Percentiles rank a stretch among this genome's conserved stretches.
Evolutionary conservation across 1,140 invertebrate genomes (phyloP).

Genomic region (Neodiprion lecontei): DNA sequence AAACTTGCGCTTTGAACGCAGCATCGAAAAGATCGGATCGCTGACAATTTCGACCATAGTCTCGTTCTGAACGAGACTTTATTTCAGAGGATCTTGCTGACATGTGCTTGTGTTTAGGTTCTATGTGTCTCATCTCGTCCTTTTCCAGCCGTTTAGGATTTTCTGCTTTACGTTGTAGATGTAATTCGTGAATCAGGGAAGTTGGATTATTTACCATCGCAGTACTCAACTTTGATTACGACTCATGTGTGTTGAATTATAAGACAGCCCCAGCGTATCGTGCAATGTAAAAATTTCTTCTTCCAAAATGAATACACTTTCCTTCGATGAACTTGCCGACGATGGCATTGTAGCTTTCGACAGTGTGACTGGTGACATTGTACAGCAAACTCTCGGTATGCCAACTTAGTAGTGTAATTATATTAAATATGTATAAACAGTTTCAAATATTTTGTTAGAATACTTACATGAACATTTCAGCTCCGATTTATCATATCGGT

Average conservation of each 20-base stretch:
- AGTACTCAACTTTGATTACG: background rate
- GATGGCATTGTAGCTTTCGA: constrained; percentile 9
- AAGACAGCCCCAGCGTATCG: constrained; percentile 36
- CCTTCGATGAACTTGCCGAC: constrained; percentile 45
- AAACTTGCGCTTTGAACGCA: background rate
- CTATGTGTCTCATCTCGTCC: background rate
- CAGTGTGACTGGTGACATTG: constrained; percentile 50
- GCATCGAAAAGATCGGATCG: constrained; percentile 18
- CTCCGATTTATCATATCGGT: too few relatives aligned
- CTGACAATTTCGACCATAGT: constrained; percentile 8
- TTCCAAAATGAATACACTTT: constrained; percentile 45
- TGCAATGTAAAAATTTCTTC: constrained; percentile 36
- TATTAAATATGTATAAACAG: background rate
- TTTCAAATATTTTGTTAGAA: too few relatives aligned
- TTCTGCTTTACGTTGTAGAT: too few relatives aligned
- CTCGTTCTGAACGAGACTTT: background rate
- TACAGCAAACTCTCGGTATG: constrained; percentile 36
- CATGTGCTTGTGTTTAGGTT: background rate
- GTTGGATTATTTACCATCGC: background rate
- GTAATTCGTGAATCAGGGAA: too few relatives aligned
- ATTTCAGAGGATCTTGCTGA: background rate
- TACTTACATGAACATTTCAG: too few relatives aligned
- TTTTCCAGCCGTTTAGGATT: too few relatives aligned
- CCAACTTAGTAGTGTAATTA: constrained; percentile 8
- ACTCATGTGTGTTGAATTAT: constrained; percentile 34